Conservation (phyloP, 2,113 vertebrate genomes). For the Hemiscyllium ocellatum region DNA sequence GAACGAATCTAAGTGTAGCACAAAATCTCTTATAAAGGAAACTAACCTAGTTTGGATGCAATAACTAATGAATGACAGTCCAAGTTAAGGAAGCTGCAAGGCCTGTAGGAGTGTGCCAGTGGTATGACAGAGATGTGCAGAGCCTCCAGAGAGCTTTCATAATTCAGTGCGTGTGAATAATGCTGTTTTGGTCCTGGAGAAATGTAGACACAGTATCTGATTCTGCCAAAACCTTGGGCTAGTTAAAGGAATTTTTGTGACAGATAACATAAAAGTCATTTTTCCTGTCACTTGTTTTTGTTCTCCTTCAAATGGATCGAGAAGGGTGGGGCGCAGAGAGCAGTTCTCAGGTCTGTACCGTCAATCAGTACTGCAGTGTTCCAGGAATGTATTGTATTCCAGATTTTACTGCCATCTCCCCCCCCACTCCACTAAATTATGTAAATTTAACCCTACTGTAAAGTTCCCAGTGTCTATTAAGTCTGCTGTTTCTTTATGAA, state of each 20-base stretch:
- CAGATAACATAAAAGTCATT: slow-evolving; percentile 27
- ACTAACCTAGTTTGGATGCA: neutral
- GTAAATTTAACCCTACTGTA: neutral
- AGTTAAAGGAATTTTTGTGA: slow-evolving; percentile 28
- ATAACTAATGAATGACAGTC: slow-evolving; percentile 14
- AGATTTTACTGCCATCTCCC: neutral
- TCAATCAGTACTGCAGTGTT: neutral
- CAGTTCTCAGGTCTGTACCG: neutral
- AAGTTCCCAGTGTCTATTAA: neutral
- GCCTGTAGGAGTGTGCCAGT: slow-evolving; percentile 5
- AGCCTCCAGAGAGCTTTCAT: slow-evolving; percentile 24
- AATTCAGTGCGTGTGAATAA: slow-evolving; percentile 26
- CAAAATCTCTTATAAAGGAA: neutral
- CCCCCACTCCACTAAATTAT: neutral
- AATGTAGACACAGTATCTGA: neutral
- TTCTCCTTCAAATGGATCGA: neutral
- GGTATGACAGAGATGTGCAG: slow-evolving; percentile 24
- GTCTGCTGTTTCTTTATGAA: neutral
- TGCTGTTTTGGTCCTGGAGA: slow-evolving; percentile 28
- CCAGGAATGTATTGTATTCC: neutral
- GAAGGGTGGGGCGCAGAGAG: neutral
- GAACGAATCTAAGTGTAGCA: neutral
- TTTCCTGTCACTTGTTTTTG: neutral
- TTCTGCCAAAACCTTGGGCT: neutral
- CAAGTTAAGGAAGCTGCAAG: neutral